Conservation (phyloP, 2,797 vertebrate species). For the Hozukius guyotensis region DNA sequence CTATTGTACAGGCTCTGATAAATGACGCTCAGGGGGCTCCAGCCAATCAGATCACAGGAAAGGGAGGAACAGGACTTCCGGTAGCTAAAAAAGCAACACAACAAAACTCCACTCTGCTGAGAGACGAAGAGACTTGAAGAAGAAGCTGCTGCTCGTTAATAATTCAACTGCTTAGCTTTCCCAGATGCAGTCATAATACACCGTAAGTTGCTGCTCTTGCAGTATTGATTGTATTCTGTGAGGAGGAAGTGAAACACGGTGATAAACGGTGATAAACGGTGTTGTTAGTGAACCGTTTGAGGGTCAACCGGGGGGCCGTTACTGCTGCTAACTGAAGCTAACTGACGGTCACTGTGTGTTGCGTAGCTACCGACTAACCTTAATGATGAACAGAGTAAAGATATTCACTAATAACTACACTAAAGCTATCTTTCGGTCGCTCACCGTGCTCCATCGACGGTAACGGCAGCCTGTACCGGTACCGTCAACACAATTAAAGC, state of each 20-base stretch:
- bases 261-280: neutral
- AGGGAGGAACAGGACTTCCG: constrained; percentile 41
- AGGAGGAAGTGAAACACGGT: neutral
- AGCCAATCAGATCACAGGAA: constrained; percentile 68
- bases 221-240: accelerated
- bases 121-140: constrained; percentile 72
- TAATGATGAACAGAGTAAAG: neutral
- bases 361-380: constrained; percentile 14
- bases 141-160: neutral
- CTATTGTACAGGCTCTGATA: neutral
- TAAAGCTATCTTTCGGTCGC: neutral
- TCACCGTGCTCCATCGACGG: accelerated
- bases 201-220: constrained; percentile 35
- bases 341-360: neutral
- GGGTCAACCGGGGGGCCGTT: constrained; percentile 48
- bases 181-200: accelerated
- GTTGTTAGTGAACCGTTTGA: neutral
- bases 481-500: neutral
- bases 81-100: constrained; percentile 51
- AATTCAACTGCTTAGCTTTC: neutral
- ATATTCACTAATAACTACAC: neutral
- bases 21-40: neutral
- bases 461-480: neutral
- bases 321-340: constrained; percentile 59
- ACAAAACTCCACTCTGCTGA: constrained; percentile 30